These are phyloP conservation scores for Adelges cooleyi DNA, from an alignment of 1,140 invertebrate genomes.

Conservation along the genomic window DNA sequence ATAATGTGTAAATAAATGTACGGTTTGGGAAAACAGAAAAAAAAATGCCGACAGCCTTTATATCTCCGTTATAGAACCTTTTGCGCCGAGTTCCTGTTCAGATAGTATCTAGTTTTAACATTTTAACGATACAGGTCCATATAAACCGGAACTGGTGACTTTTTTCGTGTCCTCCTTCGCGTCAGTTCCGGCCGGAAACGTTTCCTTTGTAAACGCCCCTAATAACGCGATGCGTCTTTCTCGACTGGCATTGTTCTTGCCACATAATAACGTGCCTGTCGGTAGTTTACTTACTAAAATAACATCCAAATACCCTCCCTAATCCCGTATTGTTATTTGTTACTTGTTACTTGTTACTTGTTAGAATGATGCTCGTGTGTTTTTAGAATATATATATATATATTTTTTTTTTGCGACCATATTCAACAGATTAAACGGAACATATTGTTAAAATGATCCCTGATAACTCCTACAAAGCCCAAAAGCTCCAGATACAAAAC, in stretches of 20 bases:
- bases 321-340: too few relatives aligned
- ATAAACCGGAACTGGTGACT: background rate
- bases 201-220: background rate
- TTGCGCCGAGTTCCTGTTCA: too few relatives aligned
- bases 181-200: constrained; percentile 12
- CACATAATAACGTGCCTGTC: background rate
- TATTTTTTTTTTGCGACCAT: background rate
- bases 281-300: background rate
- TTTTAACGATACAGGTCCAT: background rate
- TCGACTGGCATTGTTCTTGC: background rate
- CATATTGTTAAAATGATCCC: background rate
- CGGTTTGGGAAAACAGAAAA: too few relatives aligned
- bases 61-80: too few relatives aligned
- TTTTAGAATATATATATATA: background rate
- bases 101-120: background rate
- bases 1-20: too few relatives aligned
- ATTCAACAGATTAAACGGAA: background rate
- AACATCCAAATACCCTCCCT: background rate
- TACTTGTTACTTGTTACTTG: background rate
- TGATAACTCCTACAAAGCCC: too few relatives aligned
- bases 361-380: background rate
- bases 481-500: background rate
- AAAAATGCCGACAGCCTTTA: too few relatives aligned
- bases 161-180: background rate
- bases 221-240: background rate